Evolutionary conservation across 1,140 invertebrate genomes (phyloP).

Genomic region (Bombus ignitus): DNA sequence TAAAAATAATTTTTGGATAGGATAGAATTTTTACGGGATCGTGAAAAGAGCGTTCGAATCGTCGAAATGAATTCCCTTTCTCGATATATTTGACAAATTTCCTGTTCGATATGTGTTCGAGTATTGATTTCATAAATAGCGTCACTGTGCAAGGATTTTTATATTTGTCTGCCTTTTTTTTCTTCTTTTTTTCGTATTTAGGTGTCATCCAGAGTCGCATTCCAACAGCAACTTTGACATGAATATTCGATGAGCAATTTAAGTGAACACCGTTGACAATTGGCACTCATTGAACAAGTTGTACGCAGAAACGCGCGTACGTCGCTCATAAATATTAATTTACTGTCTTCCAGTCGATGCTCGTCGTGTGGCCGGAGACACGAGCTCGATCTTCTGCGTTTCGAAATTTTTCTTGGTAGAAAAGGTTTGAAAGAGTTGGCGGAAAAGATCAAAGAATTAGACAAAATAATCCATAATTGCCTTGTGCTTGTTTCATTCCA

Average conservation of each 20-base stretch:
- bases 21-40: neutral
- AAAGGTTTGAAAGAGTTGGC: neutral
- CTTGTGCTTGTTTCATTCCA: too few species aligned
- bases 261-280: conserved; percentile 41
- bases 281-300: conserved; percentile 49
- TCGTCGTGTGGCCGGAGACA: neutral
- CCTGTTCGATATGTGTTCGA: too few species aligned
- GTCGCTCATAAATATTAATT: conserved; percentile 52
- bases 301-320: conserved; percentile 40
- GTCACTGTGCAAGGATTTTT: neutral
- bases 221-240: conserved; percentile 25
- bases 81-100: neutral
- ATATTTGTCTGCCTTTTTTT: neutral
- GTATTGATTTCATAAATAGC: neutral
- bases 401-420: neutral
- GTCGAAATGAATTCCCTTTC: neutral
- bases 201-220: conserved; percentile 10
- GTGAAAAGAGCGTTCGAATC: neutral
- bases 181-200: neutral
- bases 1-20: neutral
- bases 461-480: neutral
- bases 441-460: neutral
- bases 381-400: neutral
- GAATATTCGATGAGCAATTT: conserved; percentile 54
- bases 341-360: neutral